Percentiles rank a stretch among this genome's conserved stretches.
Evolutionary conservation across 2,797 vertebrate species (phyloP).

Genomic region (Mustela erminea): DNA sequence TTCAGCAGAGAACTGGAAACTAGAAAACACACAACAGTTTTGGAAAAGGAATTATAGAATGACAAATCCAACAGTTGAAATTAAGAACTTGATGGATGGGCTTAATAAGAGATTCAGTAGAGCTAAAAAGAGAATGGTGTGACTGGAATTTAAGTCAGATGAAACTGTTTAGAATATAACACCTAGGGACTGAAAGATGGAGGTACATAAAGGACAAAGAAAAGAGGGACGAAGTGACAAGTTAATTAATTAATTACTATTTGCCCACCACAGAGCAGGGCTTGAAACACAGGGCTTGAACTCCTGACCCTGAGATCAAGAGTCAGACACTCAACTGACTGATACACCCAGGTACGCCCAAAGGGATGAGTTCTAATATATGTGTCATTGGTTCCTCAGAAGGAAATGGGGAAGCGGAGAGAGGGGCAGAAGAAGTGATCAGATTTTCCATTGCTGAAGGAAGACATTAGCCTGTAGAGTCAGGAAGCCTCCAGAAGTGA

Average conservation of each 20-base stretch:
- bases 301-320: background rate
- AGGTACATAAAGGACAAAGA: background rate
- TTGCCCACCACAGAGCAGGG: background rate
- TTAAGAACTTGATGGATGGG: background rate
- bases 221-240: background rate
- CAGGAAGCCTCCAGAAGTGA: background rate
- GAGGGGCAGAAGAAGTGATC: background rate
- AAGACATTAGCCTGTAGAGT: background rate
- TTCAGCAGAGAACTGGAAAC: background rate
- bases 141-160: background rate
- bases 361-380: background rate
- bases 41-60: background rate
- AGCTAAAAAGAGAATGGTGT: slow-evolving; percentile 24
- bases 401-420: background rate
- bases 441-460: background rate
- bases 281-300: background rate
- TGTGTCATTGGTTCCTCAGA: background rate
- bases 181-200: background rate
- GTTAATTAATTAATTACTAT: background rate
- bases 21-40: background rate
- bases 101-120: slow-evolving; percentile 27
- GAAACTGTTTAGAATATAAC: background rate
- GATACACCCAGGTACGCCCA: background rate
- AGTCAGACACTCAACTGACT: background rate
- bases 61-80: slow-evolving; percentile 15